Evolutionary conservation across 2,888 invertebrate genomes (phyloP).

Genomic region (Portevinia maculata): DNA sequence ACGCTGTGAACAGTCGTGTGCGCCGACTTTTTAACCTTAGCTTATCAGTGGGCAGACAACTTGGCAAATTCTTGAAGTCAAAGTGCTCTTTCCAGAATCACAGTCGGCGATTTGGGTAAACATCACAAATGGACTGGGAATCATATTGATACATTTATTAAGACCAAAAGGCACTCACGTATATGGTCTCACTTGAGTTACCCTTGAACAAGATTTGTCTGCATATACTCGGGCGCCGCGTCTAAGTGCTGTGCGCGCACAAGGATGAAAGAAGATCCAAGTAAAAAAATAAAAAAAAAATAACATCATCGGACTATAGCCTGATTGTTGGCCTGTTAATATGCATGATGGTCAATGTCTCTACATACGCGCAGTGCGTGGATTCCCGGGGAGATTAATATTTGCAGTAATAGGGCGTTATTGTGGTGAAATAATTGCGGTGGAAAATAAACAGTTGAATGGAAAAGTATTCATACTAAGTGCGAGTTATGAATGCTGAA

Average conservation of each 20-base stretch:
- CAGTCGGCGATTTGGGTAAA: constrained; percentile 7
- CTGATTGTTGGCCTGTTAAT: constrained; percentile 54
- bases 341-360: constrained; percentile 46
- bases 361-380: constrained; percentile 25
- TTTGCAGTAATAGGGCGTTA: constrained; percentile 2
- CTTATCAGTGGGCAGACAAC: constrained; percentile 13
- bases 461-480: not conserved
- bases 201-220: not conserved
- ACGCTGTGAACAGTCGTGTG: not conserved
- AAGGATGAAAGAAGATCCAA: constrained; percentile 3
- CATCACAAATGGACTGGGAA: not conserved
- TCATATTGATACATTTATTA: constrained; percentile 23
- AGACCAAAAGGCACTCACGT: constrained; percentile 14
- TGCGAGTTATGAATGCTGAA: too few species aligned
- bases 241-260: constrained; percentile 1
- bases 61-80: not conserved
- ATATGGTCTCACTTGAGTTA: constrained; percentile 19
- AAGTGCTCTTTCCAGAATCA: constrained; percentile 2
- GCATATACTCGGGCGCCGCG: not conserved
- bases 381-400: not conserved
- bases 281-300: constrained; percentile 3
- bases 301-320: constrained; percentile 11
- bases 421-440: constrained; percentile 26
- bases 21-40: constrained; percentile 18
- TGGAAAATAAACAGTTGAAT: constrained; percentile 1